Evolutionary conservation across 37 sponge, comb jelly and placozoan species (phyloP).

Genomic region (Cladorhizidae sp.): DNA sequence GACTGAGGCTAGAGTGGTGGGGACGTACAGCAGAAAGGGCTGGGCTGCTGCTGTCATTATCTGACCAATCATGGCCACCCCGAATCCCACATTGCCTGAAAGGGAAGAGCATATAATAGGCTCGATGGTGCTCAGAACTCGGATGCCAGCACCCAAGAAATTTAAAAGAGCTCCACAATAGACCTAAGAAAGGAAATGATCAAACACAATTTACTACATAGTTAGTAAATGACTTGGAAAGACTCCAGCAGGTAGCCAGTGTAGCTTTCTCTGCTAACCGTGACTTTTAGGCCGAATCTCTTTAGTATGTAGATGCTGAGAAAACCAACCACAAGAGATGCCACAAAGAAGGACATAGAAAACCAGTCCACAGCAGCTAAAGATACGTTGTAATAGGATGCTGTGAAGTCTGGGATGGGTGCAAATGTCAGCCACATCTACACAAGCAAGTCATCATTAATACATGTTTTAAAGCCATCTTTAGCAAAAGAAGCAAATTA

Average conservation of each 20-base stretch:
- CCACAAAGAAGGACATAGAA: slow-evolving; percentile 64
- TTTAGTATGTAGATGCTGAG: slow-evolving; percentile 73
- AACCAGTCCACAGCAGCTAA: slow-evolving; percentile 67
- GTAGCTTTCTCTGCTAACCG: slow-evolving; percentile 60
- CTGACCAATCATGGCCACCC: slow-evolving; percentile 76
- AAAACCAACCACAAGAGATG: slow-evolving; percentile 71
- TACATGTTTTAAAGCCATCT: neutral
- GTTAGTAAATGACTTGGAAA: no score
- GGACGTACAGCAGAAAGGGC: slow-evolving; percentile 78
- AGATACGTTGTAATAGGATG: slow-evolving; percentile 52
- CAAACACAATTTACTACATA: no score
- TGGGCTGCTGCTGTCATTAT: slow-evolving; percentile 73
- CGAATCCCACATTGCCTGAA: slow-evolving; percentile 17
- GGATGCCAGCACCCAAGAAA: slow-evolving; percentile 53
- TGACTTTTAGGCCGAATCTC: slow-evolving; percentile 58
- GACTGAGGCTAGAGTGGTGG: slow-evolving; percentile 82
- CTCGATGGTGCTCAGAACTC: slow-evolving; percentile 53
- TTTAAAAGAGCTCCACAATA: slow-evolving; percentile 69
- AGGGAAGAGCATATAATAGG: slow-evolving; percentile 33
- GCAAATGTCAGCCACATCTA: slow-evolving; percentile 89
- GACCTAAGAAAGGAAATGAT: slow-evolving; percentile 17
- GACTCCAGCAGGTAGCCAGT: neutral
- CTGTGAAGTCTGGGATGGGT: slow-evolving; percentile 56
- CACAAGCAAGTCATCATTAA: neutral
- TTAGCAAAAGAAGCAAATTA: neutral